phyloP scores from a whole-genome alignment of 2,888 invertebrate species.

The Drosophila rubida region DNA sequence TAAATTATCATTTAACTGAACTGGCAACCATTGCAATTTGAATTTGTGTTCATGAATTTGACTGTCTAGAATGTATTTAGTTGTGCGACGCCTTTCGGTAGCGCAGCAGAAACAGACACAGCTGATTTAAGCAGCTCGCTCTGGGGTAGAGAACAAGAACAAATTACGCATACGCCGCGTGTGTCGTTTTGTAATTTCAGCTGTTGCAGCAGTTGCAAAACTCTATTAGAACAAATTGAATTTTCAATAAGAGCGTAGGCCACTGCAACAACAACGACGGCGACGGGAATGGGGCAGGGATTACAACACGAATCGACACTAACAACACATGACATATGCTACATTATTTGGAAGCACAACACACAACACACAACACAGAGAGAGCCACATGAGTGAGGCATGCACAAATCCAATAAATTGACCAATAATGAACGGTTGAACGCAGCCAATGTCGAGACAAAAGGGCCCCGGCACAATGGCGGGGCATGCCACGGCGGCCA shows the following conservation, averaged over 20 bases:
- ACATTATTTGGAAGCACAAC: constrained; percentile 38
- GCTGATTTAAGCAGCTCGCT: not conserved
- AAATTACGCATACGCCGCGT: constrained; percentile 46
- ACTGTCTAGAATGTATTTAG: no score
- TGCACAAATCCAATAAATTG: constrained; percentile 82
- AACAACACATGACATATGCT: constrained; percentile 70
- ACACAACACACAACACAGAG: constrained; percentile 24
- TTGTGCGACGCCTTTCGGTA: no score
- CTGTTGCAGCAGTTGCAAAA: constrained; percentile 49
- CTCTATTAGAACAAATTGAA: constrained; percentile 74
- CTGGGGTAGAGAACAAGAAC: constrained; percentile 1
- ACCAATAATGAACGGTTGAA: constrained; percentile 80
- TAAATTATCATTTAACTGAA: no score
- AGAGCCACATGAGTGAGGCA: constrained; percentile 40
- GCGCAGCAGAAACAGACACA: no score
- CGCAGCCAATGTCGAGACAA: constrained; percentile 46
- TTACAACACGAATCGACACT: constrained; percentile 40
- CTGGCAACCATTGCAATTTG: no score
- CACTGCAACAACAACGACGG: constrained; percentile 31
- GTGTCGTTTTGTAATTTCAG: constrained; percentile 21
- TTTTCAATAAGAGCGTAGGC: constrained; percentile 67
- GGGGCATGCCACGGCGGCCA: constrained; percentile 30
- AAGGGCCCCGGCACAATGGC: not conserved
- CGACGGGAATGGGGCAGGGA: constrained; percentile 20
- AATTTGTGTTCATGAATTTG: no score